These are phyloP conservation scores for Anguilla obscura DNA, from an alignment of 2,797 vertebrate species.

Conservation along the genomic window DNA sequence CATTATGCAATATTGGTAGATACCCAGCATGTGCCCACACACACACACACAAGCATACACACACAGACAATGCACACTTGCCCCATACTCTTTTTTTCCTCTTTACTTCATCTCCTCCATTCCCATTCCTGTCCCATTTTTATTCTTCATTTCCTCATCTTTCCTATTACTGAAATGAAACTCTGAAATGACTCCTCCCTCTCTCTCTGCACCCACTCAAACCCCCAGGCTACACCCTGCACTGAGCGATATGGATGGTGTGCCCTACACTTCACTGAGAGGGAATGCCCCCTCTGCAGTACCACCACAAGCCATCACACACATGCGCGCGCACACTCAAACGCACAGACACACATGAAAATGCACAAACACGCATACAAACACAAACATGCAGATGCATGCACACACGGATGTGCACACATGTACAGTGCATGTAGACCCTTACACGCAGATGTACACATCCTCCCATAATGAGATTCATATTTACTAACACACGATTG, in stretches of 20 bases:
- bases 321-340: neutral
- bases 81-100: neutral
- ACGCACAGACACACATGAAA: neutral
- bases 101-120: neutral
- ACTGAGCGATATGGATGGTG: constrained; percentile 22
- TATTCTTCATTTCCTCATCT: neutral
- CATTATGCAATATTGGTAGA: constrained; percentile 3
- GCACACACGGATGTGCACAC: neutral
- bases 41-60: neutral
- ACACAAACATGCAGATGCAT: neutral
- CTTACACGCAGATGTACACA: neutral
- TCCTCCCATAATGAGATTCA: neutral
- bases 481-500: neutral
- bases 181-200: neutral
- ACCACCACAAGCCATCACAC: neutral
- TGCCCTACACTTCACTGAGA: neutral
- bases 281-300: too few species aligned
- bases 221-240: neutral
- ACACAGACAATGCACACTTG: neutral
- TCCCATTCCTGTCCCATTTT: neutral
- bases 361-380: neutral
- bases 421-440: neutral
- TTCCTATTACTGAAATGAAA: neutral
- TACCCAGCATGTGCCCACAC: neutral
- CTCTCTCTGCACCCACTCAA: constrained; percentile 1